phyloP scores from a whole-genome alignment of 2,113 vertebrate species.

The Origma solitaria region DNA sequence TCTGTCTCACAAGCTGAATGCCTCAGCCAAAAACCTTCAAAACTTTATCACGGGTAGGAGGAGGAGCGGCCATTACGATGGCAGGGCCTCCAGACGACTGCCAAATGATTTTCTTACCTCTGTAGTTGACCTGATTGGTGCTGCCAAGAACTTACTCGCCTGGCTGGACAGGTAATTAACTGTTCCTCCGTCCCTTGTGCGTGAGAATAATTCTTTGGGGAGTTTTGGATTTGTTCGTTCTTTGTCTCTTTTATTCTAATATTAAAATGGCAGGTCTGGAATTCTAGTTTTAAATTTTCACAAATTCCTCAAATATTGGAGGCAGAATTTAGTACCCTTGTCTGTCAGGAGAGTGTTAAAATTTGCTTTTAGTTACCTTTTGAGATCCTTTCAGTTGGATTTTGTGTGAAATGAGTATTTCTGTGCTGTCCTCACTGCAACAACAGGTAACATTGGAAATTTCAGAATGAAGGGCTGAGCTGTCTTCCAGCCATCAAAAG shows the following conservation, averaged over 20 bases:
- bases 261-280: not conserved
- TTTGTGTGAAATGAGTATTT: not conserved
- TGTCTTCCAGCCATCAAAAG: not conserved
- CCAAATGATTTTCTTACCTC: slow-evolving; percentile 89
- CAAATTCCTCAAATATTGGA: not conserved
- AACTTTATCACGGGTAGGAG: slow-evolving; percentile 88
- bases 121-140: slow-evolving; percentile 88
- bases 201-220: not conserved
- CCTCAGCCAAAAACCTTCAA: slow-evolving; percentile 90
- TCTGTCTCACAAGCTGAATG: slow-evolving; percentile 87
- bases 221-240: not conserved
- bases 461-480: not conserved
- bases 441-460: not conserved
- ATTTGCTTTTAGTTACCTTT: not conserved
- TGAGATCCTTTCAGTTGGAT: not conserved
- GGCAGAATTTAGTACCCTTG: not conserved
- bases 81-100: slow-evolving; percentile 81
- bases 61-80: slow-evolving; percentile 86
- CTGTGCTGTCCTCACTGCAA: not conserved
- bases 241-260: not conserved
- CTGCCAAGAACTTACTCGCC: slow-evolving; percentile 87
- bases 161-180: slow-evolving; percentile 89
- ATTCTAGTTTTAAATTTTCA: not conserved
- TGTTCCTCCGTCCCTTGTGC: not conserved
- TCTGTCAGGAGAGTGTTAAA: not conserved